Conservation (phyloP, 2,113 vertebrate genomes). For the Tinamus guttatus region DNA sequence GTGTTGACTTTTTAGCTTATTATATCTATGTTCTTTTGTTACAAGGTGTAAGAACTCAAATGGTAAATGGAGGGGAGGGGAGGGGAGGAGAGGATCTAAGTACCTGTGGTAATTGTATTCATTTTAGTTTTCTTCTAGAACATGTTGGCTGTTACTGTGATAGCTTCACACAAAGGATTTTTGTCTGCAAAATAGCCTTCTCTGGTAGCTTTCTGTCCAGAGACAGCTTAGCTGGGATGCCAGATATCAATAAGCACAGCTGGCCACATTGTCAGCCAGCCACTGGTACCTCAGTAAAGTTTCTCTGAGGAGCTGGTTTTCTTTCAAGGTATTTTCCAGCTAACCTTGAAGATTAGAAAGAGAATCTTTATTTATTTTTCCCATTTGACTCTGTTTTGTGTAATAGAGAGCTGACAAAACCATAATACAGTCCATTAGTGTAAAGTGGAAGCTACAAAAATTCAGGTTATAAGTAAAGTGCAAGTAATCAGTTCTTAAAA, state of each 20-base stretch:
- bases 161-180: background rate
- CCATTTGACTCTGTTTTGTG: background rate
- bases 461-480: background rate
- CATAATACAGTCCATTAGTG: background rate
- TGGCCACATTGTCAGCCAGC: background rate
- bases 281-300: background rate
- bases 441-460: background rate
- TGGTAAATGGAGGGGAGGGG: background rate
- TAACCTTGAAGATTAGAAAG: background rate
- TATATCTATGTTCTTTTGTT: background rate
- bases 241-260: rapidly evolving
- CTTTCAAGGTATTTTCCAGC: background rate
- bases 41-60: background rate
- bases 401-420: background rate
- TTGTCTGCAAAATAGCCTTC: background rate
- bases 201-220: background rate
- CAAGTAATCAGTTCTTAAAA: background rate
- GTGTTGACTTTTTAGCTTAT: background rate
- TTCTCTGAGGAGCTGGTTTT: background rate
- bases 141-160: background rate
- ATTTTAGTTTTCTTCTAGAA: background rate
- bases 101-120: background rate
- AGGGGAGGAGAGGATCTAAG: background rate
- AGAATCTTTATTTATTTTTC: background rate
- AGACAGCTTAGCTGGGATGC: background rate